These are phyloP conservation scores for Dissostichus mawsoni DNA, from an alignment of 2,113 vertebrate species.

Conservation along the genomic window DNA sequence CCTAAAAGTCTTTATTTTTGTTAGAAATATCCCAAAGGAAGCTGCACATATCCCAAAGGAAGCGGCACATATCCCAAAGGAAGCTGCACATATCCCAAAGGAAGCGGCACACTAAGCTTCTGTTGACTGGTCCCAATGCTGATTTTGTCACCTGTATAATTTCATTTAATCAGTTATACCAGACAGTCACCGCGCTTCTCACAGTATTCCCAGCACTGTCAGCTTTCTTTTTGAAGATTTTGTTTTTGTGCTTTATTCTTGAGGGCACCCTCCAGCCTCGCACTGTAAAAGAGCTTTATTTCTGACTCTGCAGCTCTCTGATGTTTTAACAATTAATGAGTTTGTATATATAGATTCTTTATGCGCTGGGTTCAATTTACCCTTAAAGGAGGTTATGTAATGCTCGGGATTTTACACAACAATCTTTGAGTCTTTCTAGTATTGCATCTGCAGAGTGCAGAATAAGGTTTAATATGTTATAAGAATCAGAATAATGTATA, in stretches of 20 bases:
- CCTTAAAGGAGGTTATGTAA: slow-evolving; percentile 14
- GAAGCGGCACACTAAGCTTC: slow-evolving; percentile 41
- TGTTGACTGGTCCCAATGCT: slow-evolving; percentile 17
- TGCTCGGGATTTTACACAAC: not conserved
- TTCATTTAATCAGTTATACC: slow-evolving; percentile 13
- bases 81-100: slow-evolving; percentile 15
- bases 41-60: not conserved
- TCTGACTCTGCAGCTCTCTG: slow-evolving; percentile 24
- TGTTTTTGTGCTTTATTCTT: slow-evolving; percentile 13
- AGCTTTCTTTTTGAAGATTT: not conserved
- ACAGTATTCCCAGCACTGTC: slow-evolving; percentile 3
- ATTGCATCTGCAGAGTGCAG: not conserved
- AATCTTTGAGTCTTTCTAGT: not conserved
- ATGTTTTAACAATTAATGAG: slow-evolving; percentile 55
- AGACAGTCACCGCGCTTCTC: slow-evolving; percentile 17
- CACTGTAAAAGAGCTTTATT: not conserved
- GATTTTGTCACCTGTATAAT: slow-evolving; percentile 34
- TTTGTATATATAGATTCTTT: slow-evolving; percentile 46
- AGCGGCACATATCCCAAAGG: slow-evolving; percentile 3
- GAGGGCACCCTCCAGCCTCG: slow-evolving; percentile 8
- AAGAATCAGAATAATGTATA: not conserved
- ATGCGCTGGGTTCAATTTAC: not conserved
- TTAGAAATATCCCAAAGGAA: slow-evolving; percentile 4
- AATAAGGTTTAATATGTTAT: not conserved
- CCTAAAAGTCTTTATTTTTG: slow-evolving; percentile 35